Base-by-base conservation (phyloP, 2,888 invertebrate species). In the Acholoe squamosa region DNA sequence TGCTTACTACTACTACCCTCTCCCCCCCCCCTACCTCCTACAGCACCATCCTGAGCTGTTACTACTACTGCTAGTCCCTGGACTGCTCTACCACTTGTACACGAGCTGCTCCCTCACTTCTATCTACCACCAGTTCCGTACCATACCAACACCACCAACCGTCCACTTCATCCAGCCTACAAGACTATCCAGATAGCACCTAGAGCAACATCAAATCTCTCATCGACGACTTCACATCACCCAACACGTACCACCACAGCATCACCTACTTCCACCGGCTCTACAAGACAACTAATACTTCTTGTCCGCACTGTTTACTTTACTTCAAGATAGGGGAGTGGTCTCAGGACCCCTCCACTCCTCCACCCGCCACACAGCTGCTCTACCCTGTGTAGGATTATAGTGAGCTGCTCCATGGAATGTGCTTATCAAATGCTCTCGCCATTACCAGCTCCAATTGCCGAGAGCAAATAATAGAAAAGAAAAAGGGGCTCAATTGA, bases 371-470 rank as follows among this genome's bases (percentile, higher is more conserved):
- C 14, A n/a, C 61, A 25, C 25, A 25, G 67, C 19, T 28, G 71
- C 25, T 28, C 31, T 14, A 5, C n/a, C n/a, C n/a, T n/a, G 28
- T 71, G 28, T 14, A 71, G 71, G 71, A 71, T 71, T 71, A 71
- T 71, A 28, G 3, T 71, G 28, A 5, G 0, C 3, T 28, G 28
- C 25, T 71, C 71, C 25, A 28, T 71, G 71, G 71, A 71, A 71
- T 71, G 28, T 71, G 71, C 71, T 71, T 28, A 71, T 71, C 16
- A 71, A 71, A 28, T 71, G 71, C 71, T 71, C 28, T 28, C 31
- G 28, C 14, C 3, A n/a, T 19, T 61, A 61, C n/a, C 61, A 61
- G 22, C 61, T n/a, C 71, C 28, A 5, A 71, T 71, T 71, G 28
- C 31, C 71, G 71, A 71, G 71, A 71, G 14, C 28, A 28, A 71